Base-by-base conservation (phyloP, 2,797 vertebrate species). In the Enteromius viviparus region DNA sequence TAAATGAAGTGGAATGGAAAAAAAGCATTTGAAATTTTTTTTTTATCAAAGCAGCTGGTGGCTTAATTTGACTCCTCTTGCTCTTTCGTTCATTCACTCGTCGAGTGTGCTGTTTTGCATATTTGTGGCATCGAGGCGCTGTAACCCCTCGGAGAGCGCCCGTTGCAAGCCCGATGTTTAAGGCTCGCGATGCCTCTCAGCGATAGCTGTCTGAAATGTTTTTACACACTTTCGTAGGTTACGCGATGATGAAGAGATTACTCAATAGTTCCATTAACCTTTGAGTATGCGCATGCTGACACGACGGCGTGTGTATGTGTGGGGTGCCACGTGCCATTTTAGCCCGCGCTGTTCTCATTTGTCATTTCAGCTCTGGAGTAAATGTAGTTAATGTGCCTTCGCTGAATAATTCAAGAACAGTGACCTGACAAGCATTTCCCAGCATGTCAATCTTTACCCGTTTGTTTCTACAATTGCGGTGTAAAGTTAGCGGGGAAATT, bases 21-120 rank as follows among this genome's bases (percentile, higher is more conserved):
- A 87, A 88, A 65, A 85, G 58, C 21, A 84, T 69, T 69, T 91
- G 91, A 92, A 77, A 71, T 78, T 51, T 76, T 85, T 86, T 91
- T 26, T 26, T 26, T 26, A 26, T 91, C 91, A 84, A 93, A 94
- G 92, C 94, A 95, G 94, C 94, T 95, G 94, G 91, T 95, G 92
- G 92, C 92, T 93, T 94, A 94, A 93, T 94, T 93, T 94, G 92
- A 90, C 90, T 92, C 83, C 83, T 88, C 82, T 84, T 88, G 84
- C 87, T 88, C 87, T 87, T 87, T 88, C 84, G 75, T 58, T 86
- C 81, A 80, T 69, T 82, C 65, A 32, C 42, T 85, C 53, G 69
- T 76, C 77, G 42, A 76, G 76, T 80, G 23, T 65, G 68, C 86
- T 82, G 64, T 72, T 91, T 88, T 87, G 84, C 90, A 87, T 89